phyloP scores from a whole-genome alignment of 2,888 invertebrate genomes.

The Drosophila siamana region DNA sequence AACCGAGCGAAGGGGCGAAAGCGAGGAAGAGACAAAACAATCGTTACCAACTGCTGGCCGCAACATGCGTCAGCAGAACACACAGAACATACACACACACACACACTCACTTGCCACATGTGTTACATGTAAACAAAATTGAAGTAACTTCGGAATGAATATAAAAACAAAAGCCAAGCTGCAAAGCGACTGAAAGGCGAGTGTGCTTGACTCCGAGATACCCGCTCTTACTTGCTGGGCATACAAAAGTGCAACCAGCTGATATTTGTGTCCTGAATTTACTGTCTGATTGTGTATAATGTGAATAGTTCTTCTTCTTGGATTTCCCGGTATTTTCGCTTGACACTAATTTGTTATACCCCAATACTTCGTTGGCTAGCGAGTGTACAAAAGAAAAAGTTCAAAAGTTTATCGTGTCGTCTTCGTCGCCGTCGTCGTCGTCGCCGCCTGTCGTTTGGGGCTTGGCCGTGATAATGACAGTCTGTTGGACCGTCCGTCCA shows the following conservation, averaged over 20 bases:
- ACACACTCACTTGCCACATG: not conserved
- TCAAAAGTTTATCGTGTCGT: conserved; percentile 77
- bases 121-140: conserved; percentile 43
- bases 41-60: conserved; percentile 50
- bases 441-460: conserved; percentile 53
- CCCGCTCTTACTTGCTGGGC: not conserved
- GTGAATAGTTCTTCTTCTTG: no score
- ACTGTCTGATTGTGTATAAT: no score
- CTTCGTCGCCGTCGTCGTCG: conserved; percentile 49
- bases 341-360: not conserved
- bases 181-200: not conserved
- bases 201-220: conserved; percentile 3
- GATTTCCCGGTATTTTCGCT: no score
- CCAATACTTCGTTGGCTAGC: not conserved
- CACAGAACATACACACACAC: conserved; percentile 15
- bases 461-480: conserved; percentile 77
- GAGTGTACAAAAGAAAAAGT: conserved; percentile 43
- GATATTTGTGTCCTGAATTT: no score
- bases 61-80: conserved; percentile 47
- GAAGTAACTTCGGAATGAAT: conserved; percentile 36
- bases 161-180: conserved; percentile 1
- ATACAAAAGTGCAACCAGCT: not conserved
- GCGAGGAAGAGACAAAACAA: conserved; percentile 18
- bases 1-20: conserved; percentile 10
- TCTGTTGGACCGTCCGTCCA: conserved; percentile 2